Evolutionary conservation across 2,113 vertebrate species (phyloP).

Genomic region (Caranx ignobilis): DNA sequence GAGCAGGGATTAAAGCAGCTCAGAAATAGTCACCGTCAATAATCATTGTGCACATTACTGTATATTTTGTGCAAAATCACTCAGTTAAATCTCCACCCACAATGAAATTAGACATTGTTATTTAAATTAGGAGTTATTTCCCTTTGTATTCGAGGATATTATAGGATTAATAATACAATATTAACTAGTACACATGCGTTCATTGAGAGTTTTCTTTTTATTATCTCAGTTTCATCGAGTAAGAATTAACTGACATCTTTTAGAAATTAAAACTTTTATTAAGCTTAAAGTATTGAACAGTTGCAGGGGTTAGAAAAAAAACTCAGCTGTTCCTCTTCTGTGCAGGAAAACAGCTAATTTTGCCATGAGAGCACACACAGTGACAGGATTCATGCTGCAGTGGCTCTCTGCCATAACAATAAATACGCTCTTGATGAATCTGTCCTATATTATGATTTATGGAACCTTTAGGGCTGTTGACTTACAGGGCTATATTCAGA

Average conservation of each 20-base stretch:
- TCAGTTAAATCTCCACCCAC: background rate
- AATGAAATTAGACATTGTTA: background rate
- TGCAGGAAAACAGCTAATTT: conserved; percentile 35
- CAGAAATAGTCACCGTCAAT: background rate
- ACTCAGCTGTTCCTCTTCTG: background rate
- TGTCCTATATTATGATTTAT: conserved; percentile 74
- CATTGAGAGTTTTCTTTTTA: background rate
- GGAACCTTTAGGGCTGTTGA: conserved; percentile 77
- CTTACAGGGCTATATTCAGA: conserved; percentile 78
- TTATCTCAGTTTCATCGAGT: background rate
- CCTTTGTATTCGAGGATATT: background rate
- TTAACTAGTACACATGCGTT: background rate
- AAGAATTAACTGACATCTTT: background rate
- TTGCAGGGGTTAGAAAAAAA: background rate
- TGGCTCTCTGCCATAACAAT: conserved; percentile 43
- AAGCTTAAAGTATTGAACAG: background rate
- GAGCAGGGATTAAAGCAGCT: background rate
- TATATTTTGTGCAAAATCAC: background rate
- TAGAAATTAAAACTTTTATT: background rate
- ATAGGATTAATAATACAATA: too few relatives aligned
- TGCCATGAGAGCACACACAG: conserved; percentile 24
- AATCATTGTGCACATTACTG: background rate
- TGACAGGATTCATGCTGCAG: conserved; percentile 30
- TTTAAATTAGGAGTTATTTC: background rate
- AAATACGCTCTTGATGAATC: conserved; percentile 70